Conservation (phyloP, 1,140 invertebrate species). For the Manduca sexta region DNA sequence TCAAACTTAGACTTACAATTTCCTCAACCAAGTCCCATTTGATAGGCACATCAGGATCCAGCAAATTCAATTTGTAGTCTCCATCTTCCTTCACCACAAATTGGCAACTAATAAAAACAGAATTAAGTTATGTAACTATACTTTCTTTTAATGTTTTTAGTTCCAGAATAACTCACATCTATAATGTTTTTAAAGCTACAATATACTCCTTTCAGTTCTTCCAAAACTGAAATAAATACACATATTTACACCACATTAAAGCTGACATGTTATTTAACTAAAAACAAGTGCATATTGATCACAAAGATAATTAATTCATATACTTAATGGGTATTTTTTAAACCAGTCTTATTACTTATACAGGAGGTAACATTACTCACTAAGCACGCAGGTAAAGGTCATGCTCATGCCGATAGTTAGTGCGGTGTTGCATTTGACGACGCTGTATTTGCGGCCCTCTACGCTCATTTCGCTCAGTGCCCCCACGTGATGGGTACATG, state of each 20-base stretch:
- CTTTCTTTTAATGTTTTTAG: not conserved
- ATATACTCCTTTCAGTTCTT: no score
- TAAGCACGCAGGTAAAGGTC: conserved; percentile 94
- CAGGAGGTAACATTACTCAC: conserved; percentile 76
- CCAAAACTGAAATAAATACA: no score
- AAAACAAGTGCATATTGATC: no score
- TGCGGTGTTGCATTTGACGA: conserved; percentile 33
- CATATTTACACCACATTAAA: no score
- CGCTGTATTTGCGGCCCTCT: conserved; percentile 44
- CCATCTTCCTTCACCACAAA: conserved; percentile 90
- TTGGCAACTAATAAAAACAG: conserved; percentile 82
- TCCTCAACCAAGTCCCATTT: conserved; percentile 95
- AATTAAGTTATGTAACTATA: conserved; percentile 2
- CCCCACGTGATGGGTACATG: conserved; percentile 80
- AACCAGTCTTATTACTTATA: not conserved
- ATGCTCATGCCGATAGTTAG: conserved; percentile 83
- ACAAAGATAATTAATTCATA: no score
- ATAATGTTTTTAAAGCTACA: not conserved
- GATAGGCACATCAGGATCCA: conserved; percentile 90
- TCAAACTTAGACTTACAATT: conserved; percentile 87
- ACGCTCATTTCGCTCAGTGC: conserved; percentile 25
- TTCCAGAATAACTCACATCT: not conserved
- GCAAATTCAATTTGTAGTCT: conserved; percentile 84
- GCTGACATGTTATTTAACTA: no score
- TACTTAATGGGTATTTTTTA: no score